Evolutionary conservation across 2,113 vertebrate genomes (phyloP).

Genomic region (Alligator sinensis): DNA sequence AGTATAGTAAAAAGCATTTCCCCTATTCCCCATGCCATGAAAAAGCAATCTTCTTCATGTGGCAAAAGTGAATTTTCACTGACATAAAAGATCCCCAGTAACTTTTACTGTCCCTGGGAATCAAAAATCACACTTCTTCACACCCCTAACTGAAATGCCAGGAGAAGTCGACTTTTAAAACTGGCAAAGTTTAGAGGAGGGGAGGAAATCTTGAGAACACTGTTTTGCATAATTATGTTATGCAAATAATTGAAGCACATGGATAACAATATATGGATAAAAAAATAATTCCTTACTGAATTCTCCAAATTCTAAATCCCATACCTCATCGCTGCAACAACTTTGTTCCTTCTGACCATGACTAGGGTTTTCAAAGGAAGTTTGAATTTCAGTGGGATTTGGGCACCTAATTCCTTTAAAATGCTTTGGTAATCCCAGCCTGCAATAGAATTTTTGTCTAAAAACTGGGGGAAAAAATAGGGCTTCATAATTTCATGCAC

Average conservation of each 20-base stretch:
- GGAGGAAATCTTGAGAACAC: neutral
- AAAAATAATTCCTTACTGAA: conserved; percentile 22
- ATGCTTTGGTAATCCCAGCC: neutral
- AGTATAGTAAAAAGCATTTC: no score
- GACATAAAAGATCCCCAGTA: no score
- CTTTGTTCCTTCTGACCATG: neutral
- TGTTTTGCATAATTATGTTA: conserved; percentile 54
- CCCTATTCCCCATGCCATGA: no score
- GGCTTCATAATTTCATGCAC: neutral
- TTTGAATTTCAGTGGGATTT: neutral
- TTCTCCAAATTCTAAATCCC: conserved; percentile 33
- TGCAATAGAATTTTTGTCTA: neutral
- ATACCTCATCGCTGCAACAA: neutral
- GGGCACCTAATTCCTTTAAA: neutral
- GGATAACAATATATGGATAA: neutral
- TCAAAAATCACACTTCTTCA: neutral
- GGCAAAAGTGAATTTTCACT: no score
- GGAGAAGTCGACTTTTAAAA: neutral
- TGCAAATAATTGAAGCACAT: conserved; percentile 2
- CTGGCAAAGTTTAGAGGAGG: conserved; percentile 44
- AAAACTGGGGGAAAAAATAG: neutral
- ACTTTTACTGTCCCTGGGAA: no score
- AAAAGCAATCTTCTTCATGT: no score
- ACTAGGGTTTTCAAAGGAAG: neutral
- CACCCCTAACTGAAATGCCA: conserved; percentile 56